Conservation (phyloP, 2,797 vertebrate species). For the Neomorphus geoffroyi region DNA sequence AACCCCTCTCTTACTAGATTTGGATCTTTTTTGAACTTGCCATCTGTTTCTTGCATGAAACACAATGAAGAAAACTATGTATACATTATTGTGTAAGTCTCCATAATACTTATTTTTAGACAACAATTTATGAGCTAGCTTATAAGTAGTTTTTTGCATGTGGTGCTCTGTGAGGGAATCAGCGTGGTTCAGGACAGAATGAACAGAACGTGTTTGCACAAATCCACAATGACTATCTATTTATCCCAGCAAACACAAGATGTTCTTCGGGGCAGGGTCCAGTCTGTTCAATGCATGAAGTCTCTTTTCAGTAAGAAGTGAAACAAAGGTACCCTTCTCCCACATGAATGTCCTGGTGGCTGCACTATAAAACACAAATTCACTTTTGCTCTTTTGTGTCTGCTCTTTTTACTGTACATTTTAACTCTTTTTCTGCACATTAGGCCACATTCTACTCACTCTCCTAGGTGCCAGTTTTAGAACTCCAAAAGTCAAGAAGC, state of each 20-base stretch:
- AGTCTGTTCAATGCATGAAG: neutral
- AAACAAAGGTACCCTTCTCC: neutral
- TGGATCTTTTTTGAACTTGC: neutral
- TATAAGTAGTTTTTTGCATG: neutral
- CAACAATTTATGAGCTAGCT: neutral
- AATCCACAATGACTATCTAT: neutral
- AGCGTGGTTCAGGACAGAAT: neutral
- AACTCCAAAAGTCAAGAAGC: neutral
- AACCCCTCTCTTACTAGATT: neutral
- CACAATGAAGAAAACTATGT: neutral
- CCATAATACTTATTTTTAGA: neutral
- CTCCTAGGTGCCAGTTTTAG: neutral
- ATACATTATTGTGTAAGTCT: neutral
- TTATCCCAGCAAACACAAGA: neutral
- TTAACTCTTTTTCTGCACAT: neutral
- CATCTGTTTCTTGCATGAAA: constrained; percentile 4
- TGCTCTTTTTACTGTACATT: neutral
- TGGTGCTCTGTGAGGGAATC: neutral
- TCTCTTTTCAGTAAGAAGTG: neutral
- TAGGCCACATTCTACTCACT: neutral
- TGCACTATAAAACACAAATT: neutral
- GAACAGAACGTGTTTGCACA: neutral
- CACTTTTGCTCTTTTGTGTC: neutral
- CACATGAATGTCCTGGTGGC: neutral
- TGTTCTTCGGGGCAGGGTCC: neutral